phyloP scores from a whole-genome alignment of 2,113 vertebrate species.

The Microcebus jonahi region DNA sequence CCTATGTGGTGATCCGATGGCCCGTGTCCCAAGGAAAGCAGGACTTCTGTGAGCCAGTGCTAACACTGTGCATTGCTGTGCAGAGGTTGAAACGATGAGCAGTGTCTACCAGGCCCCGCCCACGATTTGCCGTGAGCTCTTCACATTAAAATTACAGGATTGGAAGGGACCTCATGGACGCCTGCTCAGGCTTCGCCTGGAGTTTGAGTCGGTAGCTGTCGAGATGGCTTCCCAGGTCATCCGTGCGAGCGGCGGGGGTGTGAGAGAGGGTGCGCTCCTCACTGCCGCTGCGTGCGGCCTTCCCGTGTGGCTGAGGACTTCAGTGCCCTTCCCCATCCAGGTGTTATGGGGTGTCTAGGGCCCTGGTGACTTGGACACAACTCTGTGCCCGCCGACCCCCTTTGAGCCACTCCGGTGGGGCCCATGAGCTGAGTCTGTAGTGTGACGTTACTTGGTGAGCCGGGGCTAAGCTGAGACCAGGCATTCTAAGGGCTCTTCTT shows the following conservation, averaged over 20 bases:
- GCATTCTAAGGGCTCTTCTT: fast-evolving
- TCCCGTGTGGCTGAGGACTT: background rate
- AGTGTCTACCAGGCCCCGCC: background rate
- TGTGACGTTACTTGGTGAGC: fast-evolving
- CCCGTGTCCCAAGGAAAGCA: background rate
- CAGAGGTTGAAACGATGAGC: too few relatives aligned
- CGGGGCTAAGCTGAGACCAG: fast-evolving
- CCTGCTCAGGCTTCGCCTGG: background rate
- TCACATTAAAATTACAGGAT: too few relatives aligned
- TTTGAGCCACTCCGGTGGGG: background rate
- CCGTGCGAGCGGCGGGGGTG: too few relatives aligned
- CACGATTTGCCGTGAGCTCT: background rate
- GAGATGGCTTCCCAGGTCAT: background rate
- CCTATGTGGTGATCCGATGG: background rate
- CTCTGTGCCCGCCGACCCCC: fast-evolving
- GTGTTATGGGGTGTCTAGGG: background rate
- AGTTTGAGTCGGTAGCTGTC: too few relatives aligned
- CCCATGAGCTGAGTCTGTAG: fast-evolving
- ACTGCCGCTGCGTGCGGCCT: too few relatives aligned
- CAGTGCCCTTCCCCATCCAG: fast-evolving
- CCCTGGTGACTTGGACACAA: background rate
- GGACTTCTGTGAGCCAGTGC: background rate
- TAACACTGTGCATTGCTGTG: too few relatives aligned
- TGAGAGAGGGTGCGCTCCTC: too few relatives aligned
- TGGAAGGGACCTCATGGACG: background rate